A percentile compares a stretch with the other conserved stretches of the same genome.
Evolutionary conservation across 2,113 vertebrate genomes (phyloP).

Genomic region (Zosterops borbonicus): DNA sequence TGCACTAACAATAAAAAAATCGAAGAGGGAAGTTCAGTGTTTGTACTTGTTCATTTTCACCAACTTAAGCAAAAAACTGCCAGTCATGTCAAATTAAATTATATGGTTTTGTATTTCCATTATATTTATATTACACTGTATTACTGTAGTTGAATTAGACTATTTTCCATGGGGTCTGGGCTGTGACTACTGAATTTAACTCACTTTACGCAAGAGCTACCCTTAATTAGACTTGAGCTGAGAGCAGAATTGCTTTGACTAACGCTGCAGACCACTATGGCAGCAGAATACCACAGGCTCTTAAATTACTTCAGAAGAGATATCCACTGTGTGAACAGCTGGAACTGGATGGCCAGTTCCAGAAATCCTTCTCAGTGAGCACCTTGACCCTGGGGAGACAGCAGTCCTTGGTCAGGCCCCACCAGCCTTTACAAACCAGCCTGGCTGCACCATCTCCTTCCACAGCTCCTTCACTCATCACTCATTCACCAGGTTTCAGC

Average conservation of each 20-base stretch:
- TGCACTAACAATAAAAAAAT: background rate
- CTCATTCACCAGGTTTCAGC: background rate
- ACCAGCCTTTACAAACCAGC: accelerated
- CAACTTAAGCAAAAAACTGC: background rate
- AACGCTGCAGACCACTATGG: background rate
- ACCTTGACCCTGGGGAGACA: background rate
- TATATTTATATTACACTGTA: slow-evolving; percentile 43
- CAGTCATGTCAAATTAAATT: slow-evolving; percentile 53
- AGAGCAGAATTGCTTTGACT: slow-evolving; percentile 12
- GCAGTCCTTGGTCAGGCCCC: background rate
- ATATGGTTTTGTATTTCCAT: slow-evolving; percentile 55
- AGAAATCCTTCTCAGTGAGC: background rate
- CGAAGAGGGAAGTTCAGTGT: background rate
- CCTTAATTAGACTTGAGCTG: slow-evolving; percentile 38
- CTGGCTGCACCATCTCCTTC: background rate
- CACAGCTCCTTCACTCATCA: background rate
- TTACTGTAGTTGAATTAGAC: slow-evolving; percentile 47
- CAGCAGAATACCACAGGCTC: background rate
- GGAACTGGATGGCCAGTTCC: background rate
- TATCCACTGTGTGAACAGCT: background rate
- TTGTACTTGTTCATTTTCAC: background rate
- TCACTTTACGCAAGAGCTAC: slow-evolving; percentile 41
- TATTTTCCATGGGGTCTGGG: slow-evolving; percentile 46
- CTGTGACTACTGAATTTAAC: slow-evolving; percentile 40
- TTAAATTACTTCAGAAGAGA: background rate